Conservation (phyloP, 2,113 vertebrate species). For the Brienomyrus longianalis region DNA sequence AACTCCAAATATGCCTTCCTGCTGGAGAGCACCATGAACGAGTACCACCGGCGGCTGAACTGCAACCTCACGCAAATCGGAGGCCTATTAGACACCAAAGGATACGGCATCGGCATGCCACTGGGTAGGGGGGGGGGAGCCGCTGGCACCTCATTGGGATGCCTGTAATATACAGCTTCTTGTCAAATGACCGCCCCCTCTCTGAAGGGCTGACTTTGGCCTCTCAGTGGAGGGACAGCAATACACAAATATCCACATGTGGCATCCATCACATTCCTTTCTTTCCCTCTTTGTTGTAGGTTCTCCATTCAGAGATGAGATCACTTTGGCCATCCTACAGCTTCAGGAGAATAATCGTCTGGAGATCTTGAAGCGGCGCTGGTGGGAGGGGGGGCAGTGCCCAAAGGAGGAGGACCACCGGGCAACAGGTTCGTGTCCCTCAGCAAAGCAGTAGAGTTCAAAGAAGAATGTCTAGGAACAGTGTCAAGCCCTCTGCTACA, state of each 20-base stretch:
- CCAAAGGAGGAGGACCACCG: conserved; percentile 83
- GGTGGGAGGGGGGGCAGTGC: conserved; percentile 85
- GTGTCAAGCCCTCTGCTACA: neutral
- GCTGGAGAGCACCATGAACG: conserved; percentile 86
- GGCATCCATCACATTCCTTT: neutral
- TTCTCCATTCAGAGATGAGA: conserved; percentile 79
- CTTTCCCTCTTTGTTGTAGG: conserved; percentile 46
- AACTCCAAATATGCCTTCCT: conserved; percentile 86
- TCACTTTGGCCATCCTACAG: conserved; percentile 81
- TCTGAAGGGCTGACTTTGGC: neutral
- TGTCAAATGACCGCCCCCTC: neutral
- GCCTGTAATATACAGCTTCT: neutral
- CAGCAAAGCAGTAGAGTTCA: neutral
- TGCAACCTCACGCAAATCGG: conserved; percentile 89
- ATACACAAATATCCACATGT: neutral
- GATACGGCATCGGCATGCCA: conserved; percentile 86
- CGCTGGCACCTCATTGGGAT: neutral
- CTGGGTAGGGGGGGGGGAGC: conserved; percentile 60
- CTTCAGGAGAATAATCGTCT: conserved; percentile 84
- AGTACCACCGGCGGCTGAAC: conserved; percentile 80
- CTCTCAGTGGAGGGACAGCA: neutral
- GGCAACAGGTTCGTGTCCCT: conserved; percentile 68
- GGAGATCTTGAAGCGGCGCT: conserved; percentile 84
- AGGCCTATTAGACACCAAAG: conserved; percentile 83
- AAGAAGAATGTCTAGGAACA: neutral